phyloP scores from a whole-genome alignment of 1,140 invertebrate species.

The Orchestia grillus region DNA sequence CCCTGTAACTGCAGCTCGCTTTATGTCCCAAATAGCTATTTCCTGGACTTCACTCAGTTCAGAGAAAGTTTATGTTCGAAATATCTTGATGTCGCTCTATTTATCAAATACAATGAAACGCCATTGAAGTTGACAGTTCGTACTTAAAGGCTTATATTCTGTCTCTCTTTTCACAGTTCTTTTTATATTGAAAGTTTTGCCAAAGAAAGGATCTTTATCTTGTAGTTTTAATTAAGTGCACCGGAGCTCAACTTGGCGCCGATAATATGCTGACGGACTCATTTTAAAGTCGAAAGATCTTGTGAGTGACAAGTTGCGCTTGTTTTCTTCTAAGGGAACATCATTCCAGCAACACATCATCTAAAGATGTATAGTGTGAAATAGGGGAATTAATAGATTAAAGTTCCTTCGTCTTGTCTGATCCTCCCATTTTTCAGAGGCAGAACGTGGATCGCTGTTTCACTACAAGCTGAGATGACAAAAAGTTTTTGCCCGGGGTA shows the following conservation, averaged over 20 bases:
- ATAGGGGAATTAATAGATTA: not conserved
- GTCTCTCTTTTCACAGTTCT: too few species aligned
- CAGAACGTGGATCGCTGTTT: not conserved
- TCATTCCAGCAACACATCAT: too few species aligned
- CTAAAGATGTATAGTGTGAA: not conserved
- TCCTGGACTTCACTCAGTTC: too few species aligned
- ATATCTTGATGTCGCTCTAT: too few species aligned
- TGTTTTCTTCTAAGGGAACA: too few species aligned
- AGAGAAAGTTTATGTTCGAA: too few species aligned
- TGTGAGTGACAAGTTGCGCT: not conserved
- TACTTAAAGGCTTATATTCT: too few species aligned
- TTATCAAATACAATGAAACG: too few species aligned
- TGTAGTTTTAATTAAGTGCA: not conserved
- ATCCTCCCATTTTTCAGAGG: not conserved
- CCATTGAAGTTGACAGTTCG: too few species aligned
- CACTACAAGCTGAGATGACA: not conserved
- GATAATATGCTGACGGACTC: not conserved
- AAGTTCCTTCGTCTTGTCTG: not conserved
- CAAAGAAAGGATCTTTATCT: not conserved
- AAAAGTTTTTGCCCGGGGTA: not conserved
- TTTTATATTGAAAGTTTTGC: too few species aligned
- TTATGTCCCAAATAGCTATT: too few species aligned
- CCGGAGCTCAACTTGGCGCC: not conserved
- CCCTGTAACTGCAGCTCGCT: too few species aligned
- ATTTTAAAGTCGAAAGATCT: not conserved